A percentile compares a stretch with the other conserved stretches of the same genome.
phyloP scores from a whole-genome alignment of 1,140 invertebrate species.

The Drosophila sproati region DNA sequence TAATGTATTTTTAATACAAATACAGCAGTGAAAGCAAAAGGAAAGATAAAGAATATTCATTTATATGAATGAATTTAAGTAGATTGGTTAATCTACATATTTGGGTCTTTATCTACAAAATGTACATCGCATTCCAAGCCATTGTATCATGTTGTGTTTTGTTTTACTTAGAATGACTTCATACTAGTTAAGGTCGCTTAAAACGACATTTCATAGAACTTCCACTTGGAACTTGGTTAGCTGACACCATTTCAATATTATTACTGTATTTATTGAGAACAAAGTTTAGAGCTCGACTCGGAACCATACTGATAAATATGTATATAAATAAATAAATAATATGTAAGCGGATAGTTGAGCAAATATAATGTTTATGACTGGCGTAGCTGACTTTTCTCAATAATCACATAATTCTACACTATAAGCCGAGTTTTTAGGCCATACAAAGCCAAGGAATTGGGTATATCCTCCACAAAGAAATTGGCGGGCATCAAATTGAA shows the following conservation, averaged over 20 bases:
- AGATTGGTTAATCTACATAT: neutral
- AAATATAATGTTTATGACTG: no score
- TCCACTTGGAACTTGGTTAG: neutral
- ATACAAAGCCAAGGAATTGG: conserved; percentile 65
- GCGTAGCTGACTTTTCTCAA: conserved; percentile 28
- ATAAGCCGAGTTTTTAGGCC: conserved; percentile 55
- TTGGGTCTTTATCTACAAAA: neutral
- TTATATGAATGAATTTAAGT: neutral
- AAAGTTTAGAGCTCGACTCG: no score
- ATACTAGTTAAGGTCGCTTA: neutral
- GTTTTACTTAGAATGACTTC: neutral
- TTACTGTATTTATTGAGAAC: no score
- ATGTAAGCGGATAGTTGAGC: neutral
- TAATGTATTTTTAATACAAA: neutral
- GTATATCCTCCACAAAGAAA: conserved; percentile 77
- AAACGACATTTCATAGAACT: conserved; percentile 2
- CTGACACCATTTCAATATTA: neutral
- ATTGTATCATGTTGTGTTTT: neutral
- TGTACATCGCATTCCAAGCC: neutral
- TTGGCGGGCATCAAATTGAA: conserved; percentile 88
- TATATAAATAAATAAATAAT: neutral
- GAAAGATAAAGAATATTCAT: neutral
- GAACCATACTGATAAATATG: no score
- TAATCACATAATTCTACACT: conserved; percentile 33
- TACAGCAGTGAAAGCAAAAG: neutral